Conservation (phyloP, 2,797 vertebrate genomes). For the Nasua narica region DNA sequence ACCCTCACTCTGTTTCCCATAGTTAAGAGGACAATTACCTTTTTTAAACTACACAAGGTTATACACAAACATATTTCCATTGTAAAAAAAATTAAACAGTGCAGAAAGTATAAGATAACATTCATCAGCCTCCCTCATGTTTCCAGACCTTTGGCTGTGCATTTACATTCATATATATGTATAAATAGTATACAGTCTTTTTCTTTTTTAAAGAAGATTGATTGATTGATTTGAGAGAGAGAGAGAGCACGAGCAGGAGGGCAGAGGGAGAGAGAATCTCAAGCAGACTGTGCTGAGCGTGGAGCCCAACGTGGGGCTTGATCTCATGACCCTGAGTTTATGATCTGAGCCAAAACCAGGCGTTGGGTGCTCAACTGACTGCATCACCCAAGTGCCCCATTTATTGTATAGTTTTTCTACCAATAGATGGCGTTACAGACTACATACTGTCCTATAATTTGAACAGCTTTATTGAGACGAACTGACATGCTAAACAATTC, state of each 20-base stretch:
- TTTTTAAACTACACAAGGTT: not conserved
- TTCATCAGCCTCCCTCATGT: not conserved
- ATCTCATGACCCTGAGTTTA: not conserved
- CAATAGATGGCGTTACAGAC: not conserved
- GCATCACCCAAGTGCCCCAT: not conserved
- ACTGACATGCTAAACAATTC: not conserved
- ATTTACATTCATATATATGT: not conserved
- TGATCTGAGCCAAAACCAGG: not conserved
- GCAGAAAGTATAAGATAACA: not conserved
- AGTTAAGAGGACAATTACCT: not conserved
- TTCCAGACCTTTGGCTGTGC: not conserved
- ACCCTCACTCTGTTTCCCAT: not conserved
- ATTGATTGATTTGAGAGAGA: not conserved
- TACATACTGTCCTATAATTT: not conserved
- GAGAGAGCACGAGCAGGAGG: not conserved
- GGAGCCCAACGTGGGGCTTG: not conserved
- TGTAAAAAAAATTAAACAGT: slow-evolving; percentile 10
- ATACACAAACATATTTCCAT: not conserved
- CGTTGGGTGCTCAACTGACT: not conserved
- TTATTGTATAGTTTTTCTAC: not conserved
- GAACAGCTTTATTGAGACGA: not conserved
- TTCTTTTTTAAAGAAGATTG: not conserved
- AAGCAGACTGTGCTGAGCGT: not conserved
- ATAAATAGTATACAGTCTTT: not conserved
- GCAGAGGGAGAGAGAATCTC: not conserved